Percentiles rank a stretch among this genome's conserved stretches.
Evolutionary conservation across 2,113 vertebrate genomes (phyloP).

Genomic region (Osmerus eperlanus): DNA sequence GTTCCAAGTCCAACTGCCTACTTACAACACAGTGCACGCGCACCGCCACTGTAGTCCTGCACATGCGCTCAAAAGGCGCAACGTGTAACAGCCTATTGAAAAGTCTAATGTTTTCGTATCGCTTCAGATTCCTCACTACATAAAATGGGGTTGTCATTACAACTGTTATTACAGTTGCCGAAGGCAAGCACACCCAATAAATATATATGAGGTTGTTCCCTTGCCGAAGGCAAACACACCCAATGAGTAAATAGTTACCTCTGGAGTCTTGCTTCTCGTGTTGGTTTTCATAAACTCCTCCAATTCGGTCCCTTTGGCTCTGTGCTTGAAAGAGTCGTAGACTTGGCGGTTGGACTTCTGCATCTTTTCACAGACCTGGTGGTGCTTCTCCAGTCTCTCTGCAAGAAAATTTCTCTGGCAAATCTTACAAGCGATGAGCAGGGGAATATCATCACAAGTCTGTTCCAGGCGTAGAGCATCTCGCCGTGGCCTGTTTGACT

Average conservation of each 20-base stretch:
- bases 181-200: too few relatives aligned
- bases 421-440: slow-evolving; percentile 67
- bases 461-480: background rate
- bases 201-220: too few relatives aligned
- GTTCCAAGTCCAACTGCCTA: too few relatives aligned
- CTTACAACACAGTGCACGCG: too few relatives aligned
- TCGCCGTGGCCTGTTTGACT: slow-evolving; percentile 7
- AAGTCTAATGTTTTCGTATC: too few relatives aligned
- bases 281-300: slow-evolving; percentile 74
- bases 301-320: slow-evolving; percentile 77
- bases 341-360: slow-evolving; percentile 71
- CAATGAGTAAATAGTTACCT: slow-evolving; percentile 61
- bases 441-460: background rate
- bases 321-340: slow-evolving; percentile 75
- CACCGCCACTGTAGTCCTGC: too few relatives aligned
- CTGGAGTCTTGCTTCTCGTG: slow-evolving; percentile 40
- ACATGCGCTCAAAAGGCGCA: too few relatives aligned
- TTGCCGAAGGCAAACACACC: too few relatives aligned
- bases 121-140: too few relatives aligned
- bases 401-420: slow-evolving; percentile 76
- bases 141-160: too few relatives aligned
- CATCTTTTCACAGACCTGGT: slow-evolving; percentile 70
- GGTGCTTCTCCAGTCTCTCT: slow-evolving; percentile 76
- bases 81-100: too few relatives aligned
- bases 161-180: too few relatives aligned